Conservation (phyloP, 37 sponge, comb jelly and placozoan genomes). For the Haliclona indistincta region DNA sequence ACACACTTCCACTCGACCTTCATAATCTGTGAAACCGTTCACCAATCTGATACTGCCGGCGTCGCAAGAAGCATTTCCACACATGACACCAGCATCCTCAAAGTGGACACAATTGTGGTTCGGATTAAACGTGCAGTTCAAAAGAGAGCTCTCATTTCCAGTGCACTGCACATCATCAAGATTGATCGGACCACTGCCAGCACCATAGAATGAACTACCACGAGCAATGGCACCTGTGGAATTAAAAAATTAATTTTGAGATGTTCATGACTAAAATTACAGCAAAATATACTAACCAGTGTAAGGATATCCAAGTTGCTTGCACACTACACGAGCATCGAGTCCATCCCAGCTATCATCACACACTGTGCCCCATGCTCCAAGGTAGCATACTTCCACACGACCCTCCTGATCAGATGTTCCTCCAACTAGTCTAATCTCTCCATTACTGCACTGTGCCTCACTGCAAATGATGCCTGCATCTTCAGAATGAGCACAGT, state of each 20-base stretch:
- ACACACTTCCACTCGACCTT: constrained; percentile 31
- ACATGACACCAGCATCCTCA: constrained; percentile 39
- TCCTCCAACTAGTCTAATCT: constrained; percentile 10
- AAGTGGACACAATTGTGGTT: constrained; percentile 40
- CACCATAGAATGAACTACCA: constrained; percentile 2
- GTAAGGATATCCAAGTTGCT: no score
- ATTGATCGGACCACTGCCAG: constrained; percentile 15
- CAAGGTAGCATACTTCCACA: constrained; percentile 16
- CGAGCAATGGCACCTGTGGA: background rate
- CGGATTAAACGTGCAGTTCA: constrained; percentile 11
- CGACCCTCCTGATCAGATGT: background rate
- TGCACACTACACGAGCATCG: constrained; percentile 1
- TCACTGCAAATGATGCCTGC: constrained; percentile 39
- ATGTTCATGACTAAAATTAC: no score
- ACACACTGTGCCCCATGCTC: constrained; percentile 28
- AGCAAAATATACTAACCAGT: no score
- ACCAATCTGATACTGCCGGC: constrained; percentile 11
- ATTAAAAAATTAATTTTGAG: no score
- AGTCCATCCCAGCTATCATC: background rate
- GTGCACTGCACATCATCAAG: constrained; percentile 14
- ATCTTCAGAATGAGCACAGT: constrained; percentile 47
- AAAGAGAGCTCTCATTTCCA: constrained; percentile 28
- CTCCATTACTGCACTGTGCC: constrained; percentile 10
- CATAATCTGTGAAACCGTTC: background rate
- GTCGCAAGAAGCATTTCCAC: constrained; percentile 13